Percentiles rank a stretch among this genome's conserved stretches.
Evolutionary conservation across 2,113 vertebrate genomes (phyloP).

Genomic region (Cathartes aura): DNA sequence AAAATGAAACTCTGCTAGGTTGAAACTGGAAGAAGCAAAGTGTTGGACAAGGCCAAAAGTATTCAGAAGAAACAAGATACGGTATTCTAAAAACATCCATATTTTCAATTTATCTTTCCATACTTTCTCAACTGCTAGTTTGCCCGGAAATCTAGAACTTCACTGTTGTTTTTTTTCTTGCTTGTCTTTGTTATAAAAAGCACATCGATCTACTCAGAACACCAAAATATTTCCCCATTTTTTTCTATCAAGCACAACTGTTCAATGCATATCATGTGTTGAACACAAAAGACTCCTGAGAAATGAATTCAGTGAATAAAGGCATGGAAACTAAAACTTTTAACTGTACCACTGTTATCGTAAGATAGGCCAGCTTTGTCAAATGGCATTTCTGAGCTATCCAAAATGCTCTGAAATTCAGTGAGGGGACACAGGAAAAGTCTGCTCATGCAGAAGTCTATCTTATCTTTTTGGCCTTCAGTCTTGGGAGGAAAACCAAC

Average conservation of each 20-base stretch:
- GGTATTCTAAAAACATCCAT: background rate
- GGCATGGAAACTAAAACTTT: background rate
- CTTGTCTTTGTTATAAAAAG: background rate
- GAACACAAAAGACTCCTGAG: background rate
- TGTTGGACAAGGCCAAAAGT: background rate
- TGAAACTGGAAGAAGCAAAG: background rate
- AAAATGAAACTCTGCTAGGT: background rate
- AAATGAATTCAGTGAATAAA: background rate
- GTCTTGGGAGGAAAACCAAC: background rate
- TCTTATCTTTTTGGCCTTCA: background rate
- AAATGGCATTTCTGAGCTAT: background rate
- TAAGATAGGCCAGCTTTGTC: background rate
- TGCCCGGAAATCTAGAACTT: background rate
- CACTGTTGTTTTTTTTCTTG: background rate
- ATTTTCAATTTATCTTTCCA: background rate
- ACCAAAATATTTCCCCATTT: background rate
- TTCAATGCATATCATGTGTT: background rate
- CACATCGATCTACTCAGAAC: background rate
- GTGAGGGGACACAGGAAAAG: background rate
- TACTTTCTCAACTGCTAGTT: background rate
- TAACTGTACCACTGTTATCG: background rate
- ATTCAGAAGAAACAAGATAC: background rate
- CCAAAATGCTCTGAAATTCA: background rate
- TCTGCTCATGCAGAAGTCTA: background rate
- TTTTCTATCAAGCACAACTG: background rate